Percentiles rank a stretch among this genome's conserved stretches.
These are phyloP conservation scores for Oscheius sp. DNA, from an alignment of 2,888 invertebrate species.

Conservation along the genomic window DNA sequence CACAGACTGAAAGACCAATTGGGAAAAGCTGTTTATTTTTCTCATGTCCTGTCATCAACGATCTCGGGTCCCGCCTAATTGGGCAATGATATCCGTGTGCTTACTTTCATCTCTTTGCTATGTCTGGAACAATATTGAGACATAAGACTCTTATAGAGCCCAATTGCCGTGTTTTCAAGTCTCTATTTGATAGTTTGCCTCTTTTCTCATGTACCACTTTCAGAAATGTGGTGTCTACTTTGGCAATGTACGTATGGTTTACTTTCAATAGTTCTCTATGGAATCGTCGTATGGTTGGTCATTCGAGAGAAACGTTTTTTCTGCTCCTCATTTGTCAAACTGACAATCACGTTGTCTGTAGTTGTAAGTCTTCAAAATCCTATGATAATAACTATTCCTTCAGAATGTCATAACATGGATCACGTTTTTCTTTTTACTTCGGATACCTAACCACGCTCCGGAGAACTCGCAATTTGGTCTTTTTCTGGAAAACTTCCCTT, in stretches of 20 bases:
- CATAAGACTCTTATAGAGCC: neutral
- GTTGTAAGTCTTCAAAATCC: constrained; percentile 22
- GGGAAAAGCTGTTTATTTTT: no score
- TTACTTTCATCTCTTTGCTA: no score
- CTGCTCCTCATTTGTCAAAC: constrained; percentile 31
- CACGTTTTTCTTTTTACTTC: constrained; percentile 16
- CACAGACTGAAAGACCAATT: no score
- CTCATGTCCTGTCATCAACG: no score
- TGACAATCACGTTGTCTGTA: constrained; percentile 32
- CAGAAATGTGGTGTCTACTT: constrained; percentile 32
- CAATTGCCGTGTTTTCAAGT: neutral
- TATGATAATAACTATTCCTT: neutral
- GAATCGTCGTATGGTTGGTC: constrained; percentile 16
- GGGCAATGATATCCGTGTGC: no score
- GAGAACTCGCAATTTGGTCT: neutral
- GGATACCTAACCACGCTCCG: constrained; percentile 18
- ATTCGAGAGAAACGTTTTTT: constrained; percentile 34
- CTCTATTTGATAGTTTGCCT: neutral
- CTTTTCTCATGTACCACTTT: neutral
- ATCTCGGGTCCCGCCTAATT: no score
- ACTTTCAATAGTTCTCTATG: constrained; percentile 27
- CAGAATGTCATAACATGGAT: constrained; percentile 33
- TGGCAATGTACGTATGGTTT: constrained; percentile 21
- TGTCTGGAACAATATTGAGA: no score
- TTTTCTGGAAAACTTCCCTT: constrained; percentile 26